A percentile compares a stretch with the other conserved stretches of the same genome.
These are phyloP conservation scores for Sphenopsis melanotis DNA, from an alignment of 2,797 vertebrate genomes.

Conservation along the genomic window DNA sequence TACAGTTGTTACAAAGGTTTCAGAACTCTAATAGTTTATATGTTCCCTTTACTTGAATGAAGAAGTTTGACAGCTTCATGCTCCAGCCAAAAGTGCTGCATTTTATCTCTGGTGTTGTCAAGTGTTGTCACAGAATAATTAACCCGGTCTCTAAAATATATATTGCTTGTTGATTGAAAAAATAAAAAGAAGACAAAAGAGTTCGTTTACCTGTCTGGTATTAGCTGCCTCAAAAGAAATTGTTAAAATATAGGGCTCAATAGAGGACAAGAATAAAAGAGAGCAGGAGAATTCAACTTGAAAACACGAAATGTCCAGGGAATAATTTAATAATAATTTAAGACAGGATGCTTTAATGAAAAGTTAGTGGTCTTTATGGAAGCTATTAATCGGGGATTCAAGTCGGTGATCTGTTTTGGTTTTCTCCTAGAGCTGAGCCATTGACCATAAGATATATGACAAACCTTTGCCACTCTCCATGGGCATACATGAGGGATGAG, in stretches of 20 bases:
- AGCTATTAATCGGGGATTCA: neutral
- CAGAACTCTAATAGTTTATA: neutral
- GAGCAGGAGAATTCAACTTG: neutral
- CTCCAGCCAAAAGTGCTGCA: neutral
- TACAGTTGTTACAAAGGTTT: neutral
- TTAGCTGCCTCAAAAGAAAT: neutral
- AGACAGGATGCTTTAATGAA: neutral
- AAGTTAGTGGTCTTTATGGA: neutral
- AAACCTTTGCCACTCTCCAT: neutral
- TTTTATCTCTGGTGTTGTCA: neutral
- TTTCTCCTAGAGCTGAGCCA: neutral
- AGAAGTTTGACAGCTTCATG: neutral
- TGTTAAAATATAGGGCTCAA: neutral
- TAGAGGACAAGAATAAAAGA: neutral
- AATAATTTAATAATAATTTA: neutral
- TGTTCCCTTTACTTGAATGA: neutral
- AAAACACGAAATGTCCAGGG: neutral
- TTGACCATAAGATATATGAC: neutral
- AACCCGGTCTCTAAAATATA: neutral
- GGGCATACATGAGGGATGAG: neutral
- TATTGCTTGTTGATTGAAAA: neutral
- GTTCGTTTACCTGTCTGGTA: neutral
- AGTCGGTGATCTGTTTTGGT: neutral
- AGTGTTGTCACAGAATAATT: neutral
- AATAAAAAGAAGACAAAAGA: neutral